phyloP scores from a whole-genome alignment of 2,888 invertebrate species.

The Caenorhabditis virilis region DNA sequence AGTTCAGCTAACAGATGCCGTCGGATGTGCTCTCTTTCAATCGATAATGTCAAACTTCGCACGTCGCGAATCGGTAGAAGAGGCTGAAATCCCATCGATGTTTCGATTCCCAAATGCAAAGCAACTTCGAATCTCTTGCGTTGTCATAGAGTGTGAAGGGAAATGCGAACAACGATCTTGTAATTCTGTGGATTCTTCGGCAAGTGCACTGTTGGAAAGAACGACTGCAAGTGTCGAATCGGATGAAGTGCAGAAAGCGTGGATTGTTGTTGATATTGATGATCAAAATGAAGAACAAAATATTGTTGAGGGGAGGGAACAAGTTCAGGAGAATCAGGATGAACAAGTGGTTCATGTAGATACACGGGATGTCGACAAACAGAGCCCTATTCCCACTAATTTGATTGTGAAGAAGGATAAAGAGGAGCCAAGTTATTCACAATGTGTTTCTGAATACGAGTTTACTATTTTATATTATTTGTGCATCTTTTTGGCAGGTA shows the following conservation, averaged over 20 bases:
- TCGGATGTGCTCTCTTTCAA: slow-evolving; percentile 43
- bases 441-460: slow-evolving; percentile 35
- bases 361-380: slow-evolving; percentile 12
- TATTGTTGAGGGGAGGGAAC: not conserved
- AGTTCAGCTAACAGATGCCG: slow-evolving; percentile 40
- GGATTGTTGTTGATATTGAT: slow-evolving; percentile 17
- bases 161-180: slow-evolving; percentile 33
- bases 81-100: slow-evolving; percentile 45
- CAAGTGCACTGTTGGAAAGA: slow-evolving; percentile 26
- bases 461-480: slow-evolving; percentile 37
- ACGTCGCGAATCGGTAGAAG: slow-evolving; percentile 31
- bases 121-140: slow-evolving; percentile 27
- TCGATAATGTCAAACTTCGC: slow-evolving; percentile 36
- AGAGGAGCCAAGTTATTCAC: slow-evolving; percentile 3
- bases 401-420: slow-evolving; percentile 17
- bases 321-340: not conserved
- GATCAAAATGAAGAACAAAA: not conserved
- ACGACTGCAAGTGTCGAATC: slow-evolving; percentile 32
- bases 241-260: slow-evolving; percentile 20
- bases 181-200: slow-evolving; percentile 21
- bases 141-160: slow-evolving; percentile 36
- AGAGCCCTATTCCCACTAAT: slow-evolving; percentile 19
- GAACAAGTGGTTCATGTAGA: slow-evolving; percentile 10
- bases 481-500: slow-evolving; percentile 39
- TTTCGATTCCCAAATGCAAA: slow-evolving; percentile 41